These are phyloP conservation scores for Empidonax traillii DNA, from an alignment of 2,113 vertebrate species.

Conservation along the genomic window DNA sequence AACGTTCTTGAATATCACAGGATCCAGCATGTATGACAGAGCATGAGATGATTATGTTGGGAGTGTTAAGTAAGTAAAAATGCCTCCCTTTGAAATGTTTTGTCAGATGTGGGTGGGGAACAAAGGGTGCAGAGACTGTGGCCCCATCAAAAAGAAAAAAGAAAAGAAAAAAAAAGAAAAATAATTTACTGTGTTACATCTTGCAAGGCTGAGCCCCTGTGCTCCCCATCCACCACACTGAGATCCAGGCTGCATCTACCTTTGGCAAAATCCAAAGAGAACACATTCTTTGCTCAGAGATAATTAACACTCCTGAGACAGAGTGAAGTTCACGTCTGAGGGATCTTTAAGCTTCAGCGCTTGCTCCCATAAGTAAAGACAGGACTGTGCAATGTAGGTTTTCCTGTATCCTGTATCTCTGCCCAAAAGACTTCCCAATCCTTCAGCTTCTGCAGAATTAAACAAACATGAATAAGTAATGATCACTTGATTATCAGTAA, in stretches of 20 bases:
- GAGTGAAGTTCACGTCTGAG: background rate
- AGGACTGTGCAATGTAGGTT: background rate
- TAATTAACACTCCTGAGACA: background rate
- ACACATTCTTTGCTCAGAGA: background rate
- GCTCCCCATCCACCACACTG: background rate
- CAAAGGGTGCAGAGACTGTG: background rate
- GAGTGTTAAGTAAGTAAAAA: background rate
- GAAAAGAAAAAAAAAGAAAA: too few species aligned
- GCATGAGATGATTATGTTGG: background rate
- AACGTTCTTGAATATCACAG: background rate
- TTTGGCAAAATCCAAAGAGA: background rate
- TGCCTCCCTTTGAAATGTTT: background rate
- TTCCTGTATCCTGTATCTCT: background rate
- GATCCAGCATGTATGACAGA: background rate
- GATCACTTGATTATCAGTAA: background rate
- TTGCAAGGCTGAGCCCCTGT: background rate
- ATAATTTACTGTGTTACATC: background rate
- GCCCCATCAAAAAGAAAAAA: background rate
- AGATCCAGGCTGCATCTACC: background rate
- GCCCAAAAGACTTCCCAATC: background rate
- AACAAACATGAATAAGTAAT: background rate
- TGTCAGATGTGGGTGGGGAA: background rate
- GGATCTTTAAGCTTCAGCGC: background rate
- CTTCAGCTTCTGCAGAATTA: background rate
- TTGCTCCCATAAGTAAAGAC: background rate